Percentiles rank a stretch among this genome's conserved stretches.
phyloP scores from a whole-genome alignment of 2,113 vertebrate genomes.

The Notothenia coriiceps region DNA sequence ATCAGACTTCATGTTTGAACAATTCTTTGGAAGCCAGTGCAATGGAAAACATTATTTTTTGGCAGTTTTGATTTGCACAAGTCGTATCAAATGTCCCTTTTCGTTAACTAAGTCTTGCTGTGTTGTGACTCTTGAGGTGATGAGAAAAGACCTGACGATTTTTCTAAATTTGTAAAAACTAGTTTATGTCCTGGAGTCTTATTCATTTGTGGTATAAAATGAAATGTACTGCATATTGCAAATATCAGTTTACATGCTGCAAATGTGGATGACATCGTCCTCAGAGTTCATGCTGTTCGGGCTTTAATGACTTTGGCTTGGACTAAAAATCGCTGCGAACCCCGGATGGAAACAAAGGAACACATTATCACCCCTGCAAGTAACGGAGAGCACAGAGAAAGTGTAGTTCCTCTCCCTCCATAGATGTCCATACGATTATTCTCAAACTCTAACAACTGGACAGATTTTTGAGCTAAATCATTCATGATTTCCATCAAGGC shows the following conservation, averaged over 20 bases:
- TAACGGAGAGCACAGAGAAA: neutral
- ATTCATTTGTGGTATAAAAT: constrained; percentile 32
- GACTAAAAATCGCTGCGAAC: constrained; percentile 12
- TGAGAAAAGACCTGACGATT: no score
- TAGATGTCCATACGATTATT: neutral
- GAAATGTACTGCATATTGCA: neutral
- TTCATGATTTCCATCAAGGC: neutral
- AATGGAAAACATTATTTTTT: neutral
- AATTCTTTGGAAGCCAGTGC: constrained; percentile 1
- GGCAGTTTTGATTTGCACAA: constrained; percentile 6
- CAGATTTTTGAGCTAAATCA: neutral
- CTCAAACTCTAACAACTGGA: neutral
- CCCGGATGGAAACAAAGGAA: constrained; percentile 1
- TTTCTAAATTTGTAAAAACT: neutral
- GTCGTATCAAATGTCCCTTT: neutral
- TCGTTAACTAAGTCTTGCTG: neutral
- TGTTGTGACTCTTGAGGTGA: no score
- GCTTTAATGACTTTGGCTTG: neutral
- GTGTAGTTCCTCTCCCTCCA: neutral
- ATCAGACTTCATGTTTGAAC: constrained; percentile 19
- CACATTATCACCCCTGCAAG: neutral
- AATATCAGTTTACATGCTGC: constrained; percentile 4
- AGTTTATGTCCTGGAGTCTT: neutral
- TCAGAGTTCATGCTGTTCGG: neutral
- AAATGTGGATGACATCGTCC: constrained; percentile 15